Percentiles rank a stretch among this genome's conserved stretches.
These are phyloP conservation scores for Pempheris klunzingeri DNA, from an alignment of 2,797 vertebrate genomes.

Conservation along the genomic window DNA sequence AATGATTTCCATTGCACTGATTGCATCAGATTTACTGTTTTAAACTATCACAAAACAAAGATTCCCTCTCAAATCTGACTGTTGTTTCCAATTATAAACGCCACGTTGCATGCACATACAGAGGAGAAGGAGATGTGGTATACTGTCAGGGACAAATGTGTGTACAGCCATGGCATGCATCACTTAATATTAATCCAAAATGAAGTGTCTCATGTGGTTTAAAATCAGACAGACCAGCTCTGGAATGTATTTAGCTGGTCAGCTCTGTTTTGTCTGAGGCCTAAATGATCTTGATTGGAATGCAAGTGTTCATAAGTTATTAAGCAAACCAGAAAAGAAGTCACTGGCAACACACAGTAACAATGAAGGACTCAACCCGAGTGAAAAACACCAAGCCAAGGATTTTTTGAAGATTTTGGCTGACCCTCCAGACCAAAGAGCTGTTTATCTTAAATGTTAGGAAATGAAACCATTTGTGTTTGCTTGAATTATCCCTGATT, in stretches of 20 bases:
- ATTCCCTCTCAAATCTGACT: neutral
- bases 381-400: conserved; percentile 20
- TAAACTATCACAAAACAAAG: conserved; percentile 25
- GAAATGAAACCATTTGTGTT: conserved; percentile 78
- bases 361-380: conserved; percentile 35
- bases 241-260: conserved; percentile 40
- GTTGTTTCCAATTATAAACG: conserved; percentile 11
- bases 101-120: conserved; percentile 4
- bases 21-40: conserved; percentile 12
- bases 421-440: conserved; percentile 65
- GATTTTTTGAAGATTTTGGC: conserved; percentile 55
- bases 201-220: conserved; percentile 30
- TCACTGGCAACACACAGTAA: conserved; percentile 48
- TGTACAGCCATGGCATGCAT: conserved; percentile 13
- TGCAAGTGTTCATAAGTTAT: conserved; percentile 55
- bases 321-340: conserved; percentile 59
- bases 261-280: conserved; percentile 51
- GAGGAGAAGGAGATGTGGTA: neutral
- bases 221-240: conserved; percentile 38
- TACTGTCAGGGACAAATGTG: neutral
- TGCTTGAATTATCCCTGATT: conserved; percentile 78
- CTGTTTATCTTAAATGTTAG: conserved; percentile 77
- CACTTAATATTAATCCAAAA: conserved; percentile 34
- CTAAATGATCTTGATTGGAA: conserved; percentile 62
- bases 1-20: conserved; percentile 26